Evolutionary conservation across 1,140 invertebrate genomes (phyloP).

Genomic region (Ctenoplectra terminalis): DNA sequence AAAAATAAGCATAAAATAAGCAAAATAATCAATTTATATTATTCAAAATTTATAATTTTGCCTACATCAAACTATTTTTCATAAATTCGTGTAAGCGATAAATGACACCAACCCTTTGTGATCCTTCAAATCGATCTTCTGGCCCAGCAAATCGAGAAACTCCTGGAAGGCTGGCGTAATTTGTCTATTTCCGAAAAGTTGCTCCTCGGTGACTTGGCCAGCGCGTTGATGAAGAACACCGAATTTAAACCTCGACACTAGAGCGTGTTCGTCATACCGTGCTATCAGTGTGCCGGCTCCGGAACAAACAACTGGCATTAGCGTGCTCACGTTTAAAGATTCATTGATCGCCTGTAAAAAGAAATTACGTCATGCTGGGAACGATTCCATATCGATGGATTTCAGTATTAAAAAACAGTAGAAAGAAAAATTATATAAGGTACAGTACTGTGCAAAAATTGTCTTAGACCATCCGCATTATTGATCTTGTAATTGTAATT

Average conservation of each 20-base stretch:
- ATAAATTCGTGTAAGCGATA: neutral
- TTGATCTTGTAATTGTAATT: no score
- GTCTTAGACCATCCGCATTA: no score
- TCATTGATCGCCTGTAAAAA: slow-evolving; percentile 91
- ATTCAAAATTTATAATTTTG: no score
- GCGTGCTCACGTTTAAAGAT: slow-evolving; percentile 92
- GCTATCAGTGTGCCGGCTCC: slow-evolving; percentile 95
- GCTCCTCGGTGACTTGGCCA: slow-evolving; percentile 98
- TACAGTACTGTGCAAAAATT: no score
- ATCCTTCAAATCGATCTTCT: slow-evolving; percentile 94
- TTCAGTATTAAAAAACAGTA: no score
- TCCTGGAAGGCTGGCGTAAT: slow-evolving; percentile 95
- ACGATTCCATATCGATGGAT: no score
- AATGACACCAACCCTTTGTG: slow-evolving; percentile 89
- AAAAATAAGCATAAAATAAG: no score
- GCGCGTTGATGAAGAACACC: slow-evolving; percentile 98
- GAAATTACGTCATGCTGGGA: no score
- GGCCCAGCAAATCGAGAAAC: slow-evolving; percentile 94
- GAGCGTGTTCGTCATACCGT: slow-evolving; percentile 97
- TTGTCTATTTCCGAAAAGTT: slow-evolving; percentile 94
- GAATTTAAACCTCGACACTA: slow-evolving; percentile 98
- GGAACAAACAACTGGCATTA: slow-evolving; percentile 95
- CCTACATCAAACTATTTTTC: no score
- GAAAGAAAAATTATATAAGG: no score
- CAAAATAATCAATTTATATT: no score